Evolutionary conservation across 2,113 vertebrate species (phyloP), one percentile per base, ranked within the genome.

Genomic region (Amphilophus citrinellus): DNA sequence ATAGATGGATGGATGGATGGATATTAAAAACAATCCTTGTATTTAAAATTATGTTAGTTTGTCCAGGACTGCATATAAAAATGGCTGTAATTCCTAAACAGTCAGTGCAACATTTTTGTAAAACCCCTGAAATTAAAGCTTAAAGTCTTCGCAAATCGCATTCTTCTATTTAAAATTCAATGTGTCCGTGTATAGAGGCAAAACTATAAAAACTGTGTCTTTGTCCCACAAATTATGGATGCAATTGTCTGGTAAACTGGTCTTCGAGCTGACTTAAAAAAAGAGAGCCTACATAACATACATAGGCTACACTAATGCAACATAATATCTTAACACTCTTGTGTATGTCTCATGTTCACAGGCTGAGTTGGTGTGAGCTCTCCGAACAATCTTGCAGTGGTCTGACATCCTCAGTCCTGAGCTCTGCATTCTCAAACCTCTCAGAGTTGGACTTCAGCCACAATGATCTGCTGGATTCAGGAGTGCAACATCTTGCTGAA

Each of bases 361-460:
- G 94, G 39, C 82, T 95, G 10, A 87, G 84, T 1, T 87, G 89
- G 62, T 89, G 89, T 71, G 61, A 83, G 3, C 84, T 95, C 18
- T 85, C 92, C n/a, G 53, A 85, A 7, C 30, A 86, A 3, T 88
- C 88, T 22, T 95, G 93, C 68, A 65, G 10, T 47, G 84, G 90
- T 65, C 66, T 91, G 20, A 80, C n/a, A 4, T 83, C 87, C 8
- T 91, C 87, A 44, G 87, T 89, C 42, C 30, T 93, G 35, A 81
- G 8, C 7, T 90, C 77, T 11, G 71, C 89, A 56, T 90, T 89
- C 0, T 73, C 37, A 15, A 84, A 88, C 77, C 88, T 95, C 39
- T 92, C 20, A 39, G 17, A 76, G 35, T 77, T 95, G 77, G 18
- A 95, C 77, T 81, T 94, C 18, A 93, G 87, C 78, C 75, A 90